Evolutionary conservation across 2,797 vertebrate genomes (phyloP).

Genomic region (Paedocypris micromegethes): DNA sequence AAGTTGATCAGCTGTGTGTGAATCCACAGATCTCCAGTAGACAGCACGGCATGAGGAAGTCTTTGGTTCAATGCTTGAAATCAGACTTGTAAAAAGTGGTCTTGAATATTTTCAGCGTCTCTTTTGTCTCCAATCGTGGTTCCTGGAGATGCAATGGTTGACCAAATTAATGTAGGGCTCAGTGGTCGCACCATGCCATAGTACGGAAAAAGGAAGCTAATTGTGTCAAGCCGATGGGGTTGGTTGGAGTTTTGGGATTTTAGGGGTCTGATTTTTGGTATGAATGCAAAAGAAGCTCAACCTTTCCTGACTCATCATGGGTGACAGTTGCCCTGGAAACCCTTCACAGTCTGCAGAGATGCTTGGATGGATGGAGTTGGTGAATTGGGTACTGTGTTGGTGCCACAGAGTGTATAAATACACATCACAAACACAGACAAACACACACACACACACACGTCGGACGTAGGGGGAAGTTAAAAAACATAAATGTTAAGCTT

Average conservation of each 20-base stretch:
- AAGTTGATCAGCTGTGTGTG: slow-evolving; percentile 10
- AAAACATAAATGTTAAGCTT: slow-evolving; percentile 36
- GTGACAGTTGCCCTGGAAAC: slow-evolving; percentile 71
- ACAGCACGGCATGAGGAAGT: slow-evolving; percentile 3
- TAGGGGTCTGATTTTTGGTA: slow-evolving; percentile 23
- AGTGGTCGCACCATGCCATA: too few species aligned
- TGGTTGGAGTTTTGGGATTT: slow-evolving; percentile 36
- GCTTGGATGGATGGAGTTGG: neutral
- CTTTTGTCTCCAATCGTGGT: neutral
- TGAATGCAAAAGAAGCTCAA: slow-evolving; percentile 19
- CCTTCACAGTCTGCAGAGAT: slow-evolving; percentile 22
- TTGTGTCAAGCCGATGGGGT: slow-evolving; percentile 19
- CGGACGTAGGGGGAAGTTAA: neutral
- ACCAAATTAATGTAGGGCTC: too few species aligned
- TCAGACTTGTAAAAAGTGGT: slow-evolving; percentile 1
- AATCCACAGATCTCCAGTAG: slow-evolving; percentile 18
- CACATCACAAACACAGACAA: neutral
- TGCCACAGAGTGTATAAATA: slow-evolving; percentile 5
- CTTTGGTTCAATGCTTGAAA: slow-evolving; percentile 1
- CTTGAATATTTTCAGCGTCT: neutral
- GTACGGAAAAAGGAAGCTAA: too few species aligned
- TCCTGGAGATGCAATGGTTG: too few species aligned
- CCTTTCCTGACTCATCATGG: slow-evolving; percentile 62
- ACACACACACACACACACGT: neutral
- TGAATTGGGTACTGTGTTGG: neutral